These are phyloP conservation scores for Gastrophryne carolinensis DNA, from an alignment of 2,797 vertebrate species.

Conservation along the genomic window DNA sequence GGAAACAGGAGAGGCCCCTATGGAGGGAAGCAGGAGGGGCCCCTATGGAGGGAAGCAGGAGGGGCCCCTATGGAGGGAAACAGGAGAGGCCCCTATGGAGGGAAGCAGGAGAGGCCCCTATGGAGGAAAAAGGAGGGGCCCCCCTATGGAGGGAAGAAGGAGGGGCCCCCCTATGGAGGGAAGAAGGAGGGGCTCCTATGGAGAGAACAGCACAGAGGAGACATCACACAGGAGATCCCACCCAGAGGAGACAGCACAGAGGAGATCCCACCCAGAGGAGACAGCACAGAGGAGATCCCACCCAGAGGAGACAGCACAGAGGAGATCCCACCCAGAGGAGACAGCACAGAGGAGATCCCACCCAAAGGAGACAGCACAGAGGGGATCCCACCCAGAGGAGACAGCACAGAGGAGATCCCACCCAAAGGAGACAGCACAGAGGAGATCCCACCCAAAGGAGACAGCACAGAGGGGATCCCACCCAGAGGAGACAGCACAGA, in stretches of 20 bases:
- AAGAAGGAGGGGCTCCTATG: neutral
- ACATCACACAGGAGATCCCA: too few species aligned
- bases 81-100: neutral
- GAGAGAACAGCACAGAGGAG: neutral
- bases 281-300: neutral
- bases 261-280: neutral
- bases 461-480: neutral
- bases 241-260: neutral
- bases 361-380: neutral
- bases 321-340: neutral
- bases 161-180: too few species aligned
- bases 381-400: neutral
- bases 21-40: accelerated
- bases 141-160: neutral
- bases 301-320: neutral
- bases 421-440: neutral
- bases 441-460: neutral
- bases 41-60: too few species aligned
- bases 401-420: neutral
- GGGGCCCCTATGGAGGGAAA: neutral
- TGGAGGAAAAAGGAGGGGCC: neutral
- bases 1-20: neutral
- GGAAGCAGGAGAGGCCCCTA: neutral
- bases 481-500: neutral
- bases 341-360: neutral